Evolutionary conservation across 2,113 vertebrate genomes (phyloP), one percentile per base, ranked within the genome.

Genomic region (Paralichthys olivaceus): DNA sequence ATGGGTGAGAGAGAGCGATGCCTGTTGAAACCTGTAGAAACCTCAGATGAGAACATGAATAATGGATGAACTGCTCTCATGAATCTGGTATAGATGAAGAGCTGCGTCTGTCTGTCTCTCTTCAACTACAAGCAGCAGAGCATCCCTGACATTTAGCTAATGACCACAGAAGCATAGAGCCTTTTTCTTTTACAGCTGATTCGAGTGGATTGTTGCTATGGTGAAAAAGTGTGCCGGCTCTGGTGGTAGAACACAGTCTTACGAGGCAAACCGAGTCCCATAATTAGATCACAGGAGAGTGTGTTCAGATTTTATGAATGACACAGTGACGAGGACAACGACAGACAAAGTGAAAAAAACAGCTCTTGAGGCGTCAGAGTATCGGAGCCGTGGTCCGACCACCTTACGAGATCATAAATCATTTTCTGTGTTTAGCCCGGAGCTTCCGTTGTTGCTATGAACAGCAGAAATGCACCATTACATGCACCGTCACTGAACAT

Each of bases 111-210:
- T 79, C 72, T 51, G 20, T 75, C 60, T 72, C 70, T 58, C 75
- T 83, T 59, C 26, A 2, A 77, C 65, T 40, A 73, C 3, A 82
- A 67, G 53, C 75, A 61, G 51, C 63, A 63, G 69, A 88, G 69
- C 53, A 82, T 78, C 34, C 75, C 67, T 91, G 90, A 89, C 91
- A 90, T 92, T 91, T 86, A 83, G 56, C 62, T 88, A 84, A 91
- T 89, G 80, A 85, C 84, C 23, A 65, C 64, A 71, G 53, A 76
- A 62, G 47, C 56, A 62, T 14, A 15, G 0, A 20, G 45, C 15
- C 17, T 17, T 69, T 54, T 63, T 37, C 5, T 75, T 56, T 65
- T 34, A 5, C 53, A 63, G 25, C 53, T 26, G 74, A 87, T 82
- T 83, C 63, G 63, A 78, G 65, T 75, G 79, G 83, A 65, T 77